These are phyloP conservation scores for Hemibagrus wyckioides DNA, from an alignment of 2,113 vertebrate genomes.

Conservation along the genomic window DNA sequence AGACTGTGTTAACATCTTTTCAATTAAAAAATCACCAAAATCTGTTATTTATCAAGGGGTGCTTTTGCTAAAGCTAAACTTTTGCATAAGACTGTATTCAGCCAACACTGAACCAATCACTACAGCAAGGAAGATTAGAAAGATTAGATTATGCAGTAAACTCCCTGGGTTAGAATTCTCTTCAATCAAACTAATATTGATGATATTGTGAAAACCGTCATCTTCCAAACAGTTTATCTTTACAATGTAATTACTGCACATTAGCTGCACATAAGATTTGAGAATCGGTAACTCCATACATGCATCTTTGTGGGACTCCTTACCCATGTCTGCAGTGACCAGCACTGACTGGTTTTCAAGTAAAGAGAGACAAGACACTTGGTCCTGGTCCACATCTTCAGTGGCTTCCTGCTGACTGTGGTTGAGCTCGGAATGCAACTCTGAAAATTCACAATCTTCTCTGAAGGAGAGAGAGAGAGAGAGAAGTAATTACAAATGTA, in stretches of 20 bases:
- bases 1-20: too few species aligned
- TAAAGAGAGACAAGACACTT: conserved; percentile 74
- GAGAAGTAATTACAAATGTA: too few species aligned
- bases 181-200: background rate
- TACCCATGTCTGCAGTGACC: conserved; percentile 84
- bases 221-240: background rate
- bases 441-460: conserved; percentile 87
- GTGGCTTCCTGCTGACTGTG: conserved; percentile 84
- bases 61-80: too few species aligned
- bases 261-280: background rate
- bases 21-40: too few species aligned
- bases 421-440: conserved; percentile 82
- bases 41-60: too few species aligned
- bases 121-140: background rate
- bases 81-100: too few species aligned
- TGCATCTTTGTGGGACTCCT: conserved; percentile 50
- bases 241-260: background rate
- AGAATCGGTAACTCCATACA: background rate
- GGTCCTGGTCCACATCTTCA: conserved; percentile 83
- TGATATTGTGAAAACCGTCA: background rate
- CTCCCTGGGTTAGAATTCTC: background rate
- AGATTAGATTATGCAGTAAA: too few species aligned
- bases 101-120: background rate
- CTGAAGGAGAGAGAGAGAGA: conserved; percentile 61
- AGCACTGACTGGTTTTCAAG: conserved; percentile 85